These are phyloP conservation scores for Sycophila texana DNA, from an alignment of 2,888 invertebrate genomes.

Conservation along the genomic window DNA sequence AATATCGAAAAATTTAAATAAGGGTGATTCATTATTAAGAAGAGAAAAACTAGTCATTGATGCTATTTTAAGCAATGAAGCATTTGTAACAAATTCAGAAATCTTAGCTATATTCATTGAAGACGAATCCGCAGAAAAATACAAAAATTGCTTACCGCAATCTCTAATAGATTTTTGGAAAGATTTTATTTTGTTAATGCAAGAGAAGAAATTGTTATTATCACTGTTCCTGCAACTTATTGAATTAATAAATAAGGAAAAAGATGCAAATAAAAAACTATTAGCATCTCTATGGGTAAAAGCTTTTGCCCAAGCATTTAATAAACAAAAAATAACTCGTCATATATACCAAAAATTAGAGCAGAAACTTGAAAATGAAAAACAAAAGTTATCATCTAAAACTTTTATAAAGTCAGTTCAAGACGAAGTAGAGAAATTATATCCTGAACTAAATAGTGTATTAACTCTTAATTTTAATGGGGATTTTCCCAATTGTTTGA, in stretches of 20 bases:
- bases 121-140: slow-evolving; percentile 36
- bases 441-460: slow-evolving; percentile 62
- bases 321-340: slow-evolving; percentile 71
- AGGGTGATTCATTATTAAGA: slow-evolving; percentile 59
- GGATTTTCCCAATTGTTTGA: slow-evolving; percentile 63
- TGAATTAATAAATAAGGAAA: slow-evolving; percentile 72
- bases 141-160: slow-evolving; percentile 62
- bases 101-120: slow-evolving; percentile 64
- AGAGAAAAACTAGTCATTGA: slow-evolving; percentile 65
- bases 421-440: slow-evolving; percentile 57
- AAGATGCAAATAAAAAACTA: slow-evolving; percentile 69
- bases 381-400: slow-evolving; percentile 58
- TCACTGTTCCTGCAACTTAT: slow-evolving; percentile 76
- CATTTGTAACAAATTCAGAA: slow-evolving; percentile 69
- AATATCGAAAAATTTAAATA: slow-evolving; percentile 64
- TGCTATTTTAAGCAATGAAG: slow-evolving; percentile 66
- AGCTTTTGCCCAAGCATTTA: slow-evolving; percentile 76
- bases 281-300: slow-evolving; percentile 79
- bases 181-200: slow-evolving; percentile 77
- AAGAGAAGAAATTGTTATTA: slow-evolving; percentile 77
- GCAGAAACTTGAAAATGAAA: slow-evolving; percentile 59
- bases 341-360: slow-evolving; percentile 62
- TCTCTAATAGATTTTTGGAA: slow-evolving; percentile 76
- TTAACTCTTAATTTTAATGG: slow-evolving; percentile 63
- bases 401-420: slow-evolving; percentile 61